A percentile compares a stretch with the other conserved stretches of the same genome.
These are phyloP conservation scores for Eretmochelys imbricata DNA, from an alignment of 2,113 vertebrate genomes.

Conservation along the genomic window DNA sequence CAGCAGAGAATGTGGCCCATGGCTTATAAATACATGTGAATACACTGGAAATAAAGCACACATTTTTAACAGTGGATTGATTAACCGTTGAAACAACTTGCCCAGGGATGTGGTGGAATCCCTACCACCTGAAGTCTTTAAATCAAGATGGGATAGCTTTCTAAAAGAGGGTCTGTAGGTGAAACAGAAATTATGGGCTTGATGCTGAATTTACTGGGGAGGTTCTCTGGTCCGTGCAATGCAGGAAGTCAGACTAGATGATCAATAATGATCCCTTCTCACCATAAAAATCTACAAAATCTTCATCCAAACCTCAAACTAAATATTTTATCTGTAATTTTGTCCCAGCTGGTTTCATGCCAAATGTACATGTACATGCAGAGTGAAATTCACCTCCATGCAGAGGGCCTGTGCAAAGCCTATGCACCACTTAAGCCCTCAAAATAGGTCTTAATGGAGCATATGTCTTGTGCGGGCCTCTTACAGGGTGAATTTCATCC, in stretches of 20 bases:
- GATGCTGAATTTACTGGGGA: too few species aligned
- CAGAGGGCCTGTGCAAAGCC: background rate
- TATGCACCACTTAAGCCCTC: accelerated
- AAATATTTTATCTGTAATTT: background rate
- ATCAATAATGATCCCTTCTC: background rate
- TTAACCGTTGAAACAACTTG: background rate
- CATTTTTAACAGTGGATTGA: background rate
- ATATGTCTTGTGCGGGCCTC: background rate
- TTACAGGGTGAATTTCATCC: accelerated
- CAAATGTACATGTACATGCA: background rate
- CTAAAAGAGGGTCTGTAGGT: background rate
- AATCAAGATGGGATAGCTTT: accelerated
- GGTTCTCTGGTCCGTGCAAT: background rate
- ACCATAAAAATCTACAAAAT: background rate
- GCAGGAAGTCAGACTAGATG: background rate
- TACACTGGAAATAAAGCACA: background rate
- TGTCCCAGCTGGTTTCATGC: background rate
- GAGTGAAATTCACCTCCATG: background rate
- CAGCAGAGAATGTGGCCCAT: background rate
- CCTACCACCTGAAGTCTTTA: background rate
- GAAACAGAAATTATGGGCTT: background rate
- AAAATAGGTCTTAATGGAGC: background rate
- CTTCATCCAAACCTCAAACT: background rate
- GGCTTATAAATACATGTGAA: background rate
- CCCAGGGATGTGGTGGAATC: background rate